phyloP scores from a whole-genome alignment of 2,797 vertebrate species.

The Acanthiza pusilla region DNA sequence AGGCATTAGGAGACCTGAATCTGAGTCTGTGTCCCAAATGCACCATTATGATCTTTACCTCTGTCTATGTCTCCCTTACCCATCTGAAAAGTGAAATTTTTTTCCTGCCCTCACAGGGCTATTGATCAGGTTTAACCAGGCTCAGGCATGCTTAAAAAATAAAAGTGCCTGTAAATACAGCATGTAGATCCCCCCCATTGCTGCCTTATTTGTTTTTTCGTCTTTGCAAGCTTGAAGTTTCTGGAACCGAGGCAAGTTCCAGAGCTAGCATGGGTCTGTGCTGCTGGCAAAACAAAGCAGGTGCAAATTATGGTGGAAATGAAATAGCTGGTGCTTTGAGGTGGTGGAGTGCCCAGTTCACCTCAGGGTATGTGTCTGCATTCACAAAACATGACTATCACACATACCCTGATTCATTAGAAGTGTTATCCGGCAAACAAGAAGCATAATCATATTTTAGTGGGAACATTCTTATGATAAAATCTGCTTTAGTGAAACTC shows the following conservation, averaged over 20 bases:
- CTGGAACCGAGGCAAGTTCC: constrained; percentile 60
- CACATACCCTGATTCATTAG: constrained; percentile 74
- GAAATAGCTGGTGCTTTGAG: constrained; percentile 73
- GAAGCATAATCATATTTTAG: constrained; percentile 79
- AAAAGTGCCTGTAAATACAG: not conserved
- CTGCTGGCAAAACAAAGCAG: constrained; percentile 82
- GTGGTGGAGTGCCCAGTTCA: constrained; percentile 76
- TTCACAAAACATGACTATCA: constrained; percentile 77
- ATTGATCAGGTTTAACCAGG: not conserved
- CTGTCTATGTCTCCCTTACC: not conserved
- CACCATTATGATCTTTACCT: not conserved
- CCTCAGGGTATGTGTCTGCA: constrained; percentile 72
- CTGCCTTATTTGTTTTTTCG: constrained; percentile 38
- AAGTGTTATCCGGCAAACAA: constrained; percentile 78
- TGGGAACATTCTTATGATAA: constrained; percentile 75
- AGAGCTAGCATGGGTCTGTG: constrained; percentile 74
- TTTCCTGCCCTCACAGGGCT: not conserved
- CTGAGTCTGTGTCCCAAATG: not conserved
- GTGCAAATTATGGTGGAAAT: constrained; percentile 78
- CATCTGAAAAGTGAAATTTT: not conserved
- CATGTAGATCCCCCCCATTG: not conserved
- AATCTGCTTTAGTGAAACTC: constrained; percentile 76
- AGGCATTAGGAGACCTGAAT: not conserved
- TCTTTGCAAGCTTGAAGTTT: constrained; percentile 48
- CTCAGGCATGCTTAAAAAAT: not conserved